These are phyloP conservation scores for Peromyscus leucopus DNA, from an alignment of 2,113 vertebrate genomes.

Conservation along the genomic window DNA sequence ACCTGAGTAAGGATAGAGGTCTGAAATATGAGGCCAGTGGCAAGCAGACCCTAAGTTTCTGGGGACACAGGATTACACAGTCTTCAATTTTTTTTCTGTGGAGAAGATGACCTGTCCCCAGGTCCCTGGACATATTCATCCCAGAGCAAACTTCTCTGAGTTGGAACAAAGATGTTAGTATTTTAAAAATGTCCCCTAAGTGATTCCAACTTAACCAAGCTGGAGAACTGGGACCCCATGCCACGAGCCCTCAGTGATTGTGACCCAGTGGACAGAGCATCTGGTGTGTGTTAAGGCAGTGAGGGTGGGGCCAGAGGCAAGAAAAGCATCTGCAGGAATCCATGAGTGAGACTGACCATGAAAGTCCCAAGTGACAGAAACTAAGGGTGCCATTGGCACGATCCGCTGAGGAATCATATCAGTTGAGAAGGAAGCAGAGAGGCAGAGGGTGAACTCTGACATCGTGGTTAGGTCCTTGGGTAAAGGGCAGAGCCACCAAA, in stretches of 20 bases:
- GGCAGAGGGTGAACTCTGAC: background rate
- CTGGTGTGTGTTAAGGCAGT: background rate
- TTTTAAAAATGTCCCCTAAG: background rate
- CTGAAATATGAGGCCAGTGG: background rate
- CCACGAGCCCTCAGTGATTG: background rate
- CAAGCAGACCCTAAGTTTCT: background rate
- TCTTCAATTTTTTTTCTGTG: background rate
- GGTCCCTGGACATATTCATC: background rate
- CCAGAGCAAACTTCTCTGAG: background rate
- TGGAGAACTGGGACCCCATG: background rate
- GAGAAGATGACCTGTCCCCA: accelerated
- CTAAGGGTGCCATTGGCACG: background rate
- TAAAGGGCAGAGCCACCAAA: background rate
- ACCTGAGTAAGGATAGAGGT: background rate
- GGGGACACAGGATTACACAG: background rate
- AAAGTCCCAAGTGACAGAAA: background rate
- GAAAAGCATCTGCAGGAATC: background rate
- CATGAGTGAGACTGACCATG: background rate
- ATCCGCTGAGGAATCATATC: background rate
- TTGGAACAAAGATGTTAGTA: background rate
- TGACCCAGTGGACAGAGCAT: background rate
- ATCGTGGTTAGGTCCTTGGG: too few relatives aligned
- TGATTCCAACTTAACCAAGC: background rate
- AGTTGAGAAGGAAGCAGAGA: background rate
- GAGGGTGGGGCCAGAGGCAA: background rate